Evolutionary conservation across 2,797 vertebrate genomes (phyloP).

Genomic region (Gymnothorax javanicus): DNA sequence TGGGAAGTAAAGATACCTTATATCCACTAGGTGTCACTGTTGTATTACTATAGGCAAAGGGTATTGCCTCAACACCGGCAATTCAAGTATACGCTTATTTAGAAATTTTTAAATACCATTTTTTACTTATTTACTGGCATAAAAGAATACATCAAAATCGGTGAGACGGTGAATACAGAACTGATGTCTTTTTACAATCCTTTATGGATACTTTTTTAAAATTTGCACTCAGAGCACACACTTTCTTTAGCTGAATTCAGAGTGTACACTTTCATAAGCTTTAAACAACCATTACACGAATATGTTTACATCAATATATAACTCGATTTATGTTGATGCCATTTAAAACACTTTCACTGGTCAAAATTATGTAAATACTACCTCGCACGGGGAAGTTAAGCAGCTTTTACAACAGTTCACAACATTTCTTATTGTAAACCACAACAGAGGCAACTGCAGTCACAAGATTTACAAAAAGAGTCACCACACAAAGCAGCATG

Average conservation of each 20-base stretch:
- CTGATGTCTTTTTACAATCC: slow-evolving; percentile 16
- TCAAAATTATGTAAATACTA: slow-evolving; percentile 78
- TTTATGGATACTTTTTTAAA: slow-evolving; percentile 8
- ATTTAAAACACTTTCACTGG: slow-evolving; percentile 73
- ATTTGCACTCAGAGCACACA: slow-evolving; percentile 27
- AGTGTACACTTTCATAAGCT: slow-evolving; percentile 60
- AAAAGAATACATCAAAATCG: slow-evolving; percentile 1
- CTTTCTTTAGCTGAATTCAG: not conserved
- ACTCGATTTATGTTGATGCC: slow-evolving; percentile 76
- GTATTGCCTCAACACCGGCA: slow-evolving; percentile 12
- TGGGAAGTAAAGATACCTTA: not conserved
- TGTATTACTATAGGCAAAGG: slow-evolving; percentile 9
- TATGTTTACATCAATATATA: slow-evolving; percentile 74
- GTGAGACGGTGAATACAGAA: slow-evolving; percentile 21
- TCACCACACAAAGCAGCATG: slow-evolving; percentile 36
- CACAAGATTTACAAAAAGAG: slow-evolving; percentile 37
- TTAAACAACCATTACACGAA: slow-evolving; percentile 75
- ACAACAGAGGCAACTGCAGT: slow-evolving; percentile 65
- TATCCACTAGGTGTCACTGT: slow-evolving; percentile 32
- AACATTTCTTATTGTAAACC: slow-evolving; percentile 60
- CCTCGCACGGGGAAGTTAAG: slow-evolving; percentile 77
- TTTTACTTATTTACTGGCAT: slow-evolving; percentile 8
- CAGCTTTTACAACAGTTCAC: slow-evolving; percentile 73
- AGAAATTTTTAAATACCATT: not conserved
- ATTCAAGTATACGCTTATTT: not conserved